Percentiles rank a stretch among this genome's conserved stretches.
Conservation (phyloP, 2,797 vertebrate genomes). For the Thunnus albacares region DNA sequence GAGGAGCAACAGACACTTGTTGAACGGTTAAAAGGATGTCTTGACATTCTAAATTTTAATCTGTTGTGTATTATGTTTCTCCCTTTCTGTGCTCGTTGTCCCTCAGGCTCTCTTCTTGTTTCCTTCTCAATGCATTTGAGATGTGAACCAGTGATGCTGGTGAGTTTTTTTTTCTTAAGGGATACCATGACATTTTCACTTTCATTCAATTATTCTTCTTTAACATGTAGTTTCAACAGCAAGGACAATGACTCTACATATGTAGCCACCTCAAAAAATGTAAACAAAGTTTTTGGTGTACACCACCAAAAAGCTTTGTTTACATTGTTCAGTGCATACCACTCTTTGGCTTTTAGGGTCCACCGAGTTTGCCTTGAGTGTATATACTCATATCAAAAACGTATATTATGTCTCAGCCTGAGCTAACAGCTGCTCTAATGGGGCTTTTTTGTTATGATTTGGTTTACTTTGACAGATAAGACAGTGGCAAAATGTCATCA, state of each 20-base stretch:
- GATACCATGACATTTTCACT: constrained; percentile 65
- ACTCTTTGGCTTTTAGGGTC: constrained; percentile 7
- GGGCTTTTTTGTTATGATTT: constrained; percentile 22
- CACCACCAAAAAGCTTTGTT: constrained; percentile 10
- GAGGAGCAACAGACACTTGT: constrained; percentile 72
- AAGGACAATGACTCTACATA: constrained; percentile 7
- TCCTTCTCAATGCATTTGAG: constrained; percentile 39
- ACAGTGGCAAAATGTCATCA: constrained; percentile 45
- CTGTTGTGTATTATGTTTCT: constrained; percentile 44
- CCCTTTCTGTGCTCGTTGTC: constrained; percentile 21
- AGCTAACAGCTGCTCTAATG: constrained; percentile 24
- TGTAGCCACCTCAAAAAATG: neutral
- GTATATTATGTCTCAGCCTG: neutral
- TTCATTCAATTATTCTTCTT: constrained; percentile 50
- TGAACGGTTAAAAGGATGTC: constrained; percentile 75
- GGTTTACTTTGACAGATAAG: constrained; percentile 49
- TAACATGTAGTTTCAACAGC: constrained; percentile 37
- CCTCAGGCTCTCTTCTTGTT: constrained; percentile 26
- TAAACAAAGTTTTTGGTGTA: neutral
- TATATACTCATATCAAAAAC: constrained; percentile 10
- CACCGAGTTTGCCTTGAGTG: neutral
- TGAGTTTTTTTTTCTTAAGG: constrained; percentile 12
- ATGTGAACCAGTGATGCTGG: constrained; percentile 38
- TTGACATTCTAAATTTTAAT: constrained; percentile 73
- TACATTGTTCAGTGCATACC: neutral